These are phyloP conservation scores for Cavia porcellus DNA, from an alignment of 2,113 vertebrate species.

Conservation along the genomic window DNA sequence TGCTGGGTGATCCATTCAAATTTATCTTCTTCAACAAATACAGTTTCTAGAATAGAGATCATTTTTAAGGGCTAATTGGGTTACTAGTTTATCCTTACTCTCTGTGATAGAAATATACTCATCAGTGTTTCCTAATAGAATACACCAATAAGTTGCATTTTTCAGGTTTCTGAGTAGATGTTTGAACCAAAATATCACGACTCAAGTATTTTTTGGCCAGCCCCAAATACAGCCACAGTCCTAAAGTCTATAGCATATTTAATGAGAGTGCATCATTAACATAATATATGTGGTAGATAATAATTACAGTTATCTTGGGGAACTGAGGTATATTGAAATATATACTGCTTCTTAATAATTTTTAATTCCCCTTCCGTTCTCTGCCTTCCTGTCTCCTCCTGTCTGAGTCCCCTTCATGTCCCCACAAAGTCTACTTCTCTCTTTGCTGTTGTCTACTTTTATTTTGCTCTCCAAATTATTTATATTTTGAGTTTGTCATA, in stretches of 20 bases:
- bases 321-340: background rate
- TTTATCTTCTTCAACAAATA: background rate
- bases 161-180: background rate
- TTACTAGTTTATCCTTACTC: background rate
- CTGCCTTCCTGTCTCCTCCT: background rate
- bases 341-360: background rate
- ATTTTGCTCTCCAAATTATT: background rate
- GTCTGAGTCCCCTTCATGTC: background rate
- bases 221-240: background rate
- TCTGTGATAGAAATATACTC: background rate
- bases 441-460: background rate
- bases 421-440: background rate
- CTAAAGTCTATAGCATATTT: background rate
- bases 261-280: background rate
- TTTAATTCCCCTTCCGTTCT: background rate
- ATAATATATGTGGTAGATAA: background rate
- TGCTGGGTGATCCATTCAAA: background rate
- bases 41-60: background rate
- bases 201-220: constrained; percentile 15
- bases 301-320: background rate
- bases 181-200: constrained; percentile 4
- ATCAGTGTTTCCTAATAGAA: background rate
- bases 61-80: background rate
- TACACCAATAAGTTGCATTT: background rate
- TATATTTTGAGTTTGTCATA: background rate